Conservation (phyloP, 2,797 vertebrate species). For the Mormyrus proboscirostris region DNA sequence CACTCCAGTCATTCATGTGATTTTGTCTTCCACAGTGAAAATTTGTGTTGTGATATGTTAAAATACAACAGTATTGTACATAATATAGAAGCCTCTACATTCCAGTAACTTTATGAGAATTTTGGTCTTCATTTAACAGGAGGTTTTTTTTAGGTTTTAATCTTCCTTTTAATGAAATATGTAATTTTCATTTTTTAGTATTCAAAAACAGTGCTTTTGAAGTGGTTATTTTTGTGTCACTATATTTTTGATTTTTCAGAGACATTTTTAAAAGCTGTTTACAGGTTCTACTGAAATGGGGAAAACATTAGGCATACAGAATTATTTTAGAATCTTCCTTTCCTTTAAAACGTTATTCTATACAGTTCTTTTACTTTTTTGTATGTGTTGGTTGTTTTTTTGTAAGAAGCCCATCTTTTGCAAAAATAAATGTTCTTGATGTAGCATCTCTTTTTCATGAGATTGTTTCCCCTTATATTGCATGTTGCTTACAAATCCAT, state of each 20-base stretch:
- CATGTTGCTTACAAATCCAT: background rate
- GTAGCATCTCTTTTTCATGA: background rate
- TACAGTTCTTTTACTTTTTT: constrained; percentile 9
- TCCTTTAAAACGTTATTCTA: background rate
- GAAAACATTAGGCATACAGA: background rate
- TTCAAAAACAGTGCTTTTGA: background rate
- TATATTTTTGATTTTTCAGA: background rate
- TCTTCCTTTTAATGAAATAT: background rate
- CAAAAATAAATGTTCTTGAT: constrained; percentile 27
- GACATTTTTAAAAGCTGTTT: background rate
- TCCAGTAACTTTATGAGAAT: background rate
- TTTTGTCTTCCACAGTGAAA: constrained; percentile 26
- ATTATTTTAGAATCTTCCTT: background rate
- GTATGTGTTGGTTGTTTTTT: constrained; percentile 11
- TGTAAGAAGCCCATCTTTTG: constrained; percentile 20
- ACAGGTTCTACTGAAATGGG: background rate
- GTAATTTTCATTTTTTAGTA: background rate
- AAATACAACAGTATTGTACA: constrained; percentile 12
- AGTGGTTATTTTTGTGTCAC: background rate
- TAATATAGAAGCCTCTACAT: background rate
- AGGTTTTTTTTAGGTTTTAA: background rate
- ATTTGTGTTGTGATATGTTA: background rate
- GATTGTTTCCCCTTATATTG: background rate
- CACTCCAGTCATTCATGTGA: background rate
- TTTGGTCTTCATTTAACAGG: background rate